Conservation (phyloP, 2,888 invertebrate genomes). For the Polydrusus pterygomalis region DNA sequence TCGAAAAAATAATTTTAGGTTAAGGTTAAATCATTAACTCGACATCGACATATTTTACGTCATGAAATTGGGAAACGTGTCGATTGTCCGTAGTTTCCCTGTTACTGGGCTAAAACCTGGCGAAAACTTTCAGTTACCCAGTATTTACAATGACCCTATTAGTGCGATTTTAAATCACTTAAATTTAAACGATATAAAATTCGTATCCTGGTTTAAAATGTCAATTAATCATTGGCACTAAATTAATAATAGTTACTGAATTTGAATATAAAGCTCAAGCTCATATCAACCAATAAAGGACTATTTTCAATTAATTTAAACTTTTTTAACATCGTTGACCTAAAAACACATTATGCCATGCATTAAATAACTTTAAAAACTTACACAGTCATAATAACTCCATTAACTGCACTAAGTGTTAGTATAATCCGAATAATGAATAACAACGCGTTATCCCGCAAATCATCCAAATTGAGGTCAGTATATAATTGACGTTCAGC, state of each 20-base stretch:
- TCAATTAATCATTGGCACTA: not conserved
- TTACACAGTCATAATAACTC: slow-evolving; percentile 21
- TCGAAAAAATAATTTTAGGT: too few species aligned
- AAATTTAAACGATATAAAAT: not conserved
- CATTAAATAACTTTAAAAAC: slow-evolving; percentile 20
- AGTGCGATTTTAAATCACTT: not conserved
- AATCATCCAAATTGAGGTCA: slow-evolving; percentile 42
- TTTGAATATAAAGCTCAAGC: not conserved
- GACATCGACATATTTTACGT: too few species aligned
- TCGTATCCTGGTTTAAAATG: not conserved
- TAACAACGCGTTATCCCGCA: slow-evolving; percentile 35
- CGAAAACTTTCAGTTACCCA: too few species aligned
- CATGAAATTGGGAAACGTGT: too few species aligned
- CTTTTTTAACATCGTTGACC: not conserved
- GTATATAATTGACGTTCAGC: slow-evolving; percentile 39
- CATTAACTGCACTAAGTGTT: slow-evolving; percentile 26
- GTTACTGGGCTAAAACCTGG: too few species aligned
- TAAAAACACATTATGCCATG: slow-evolving; percentile 8
- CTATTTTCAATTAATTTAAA: slow-evolving; percentile 15
- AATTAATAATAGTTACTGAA: not conserved
- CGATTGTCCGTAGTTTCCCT: not conserved
- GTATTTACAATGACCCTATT: too few species aligned
- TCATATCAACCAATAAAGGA: not conserved
- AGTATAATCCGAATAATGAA: slow-evolving; percentile 5
- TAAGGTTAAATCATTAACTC: too few species aligned